These are phyloP conservation scores for Eriosoma lanigerum DNA, from an alignment of 1,140 invertebrate species.

Conservation along the genomic window DNA sequence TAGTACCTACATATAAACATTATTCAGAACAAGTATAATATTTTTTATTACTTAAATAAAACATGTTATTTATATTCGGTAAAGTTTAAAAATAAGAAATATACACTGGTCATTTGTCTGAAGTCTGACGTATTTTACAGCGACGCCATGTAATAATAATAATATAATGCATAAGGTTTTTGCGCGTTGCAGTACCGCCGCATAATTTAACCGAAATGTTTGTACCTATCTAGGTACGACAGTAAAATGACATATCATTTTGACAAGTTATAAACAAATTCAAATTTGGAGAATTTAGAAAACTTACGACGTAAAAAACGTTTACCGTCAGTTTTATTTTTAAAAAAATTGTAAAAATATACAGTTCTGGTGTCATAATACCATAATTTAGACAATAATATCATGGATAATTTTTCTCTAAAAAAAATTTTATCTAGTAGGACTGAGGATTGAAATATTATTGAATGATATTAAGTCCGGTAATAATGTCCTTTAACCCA, in stretches of 20 bases:
- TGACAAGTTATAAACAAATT: no score
- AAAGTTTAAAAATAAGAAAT: background rate
- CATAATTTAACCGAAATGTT: constrained; percentile 1
- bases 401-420: no score
- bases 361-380: no score
- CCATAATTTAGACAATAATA: no score
- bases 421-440: no score
- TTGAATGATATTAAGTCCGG: no score
- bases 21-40: background rate
- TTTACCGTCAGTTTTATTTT: no score
- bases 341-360: no score
- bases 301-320: no score
- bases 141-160: background rate
- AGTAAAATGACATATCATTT: background rate
- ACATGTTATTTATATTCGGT: background rate
- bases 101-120: background rate
- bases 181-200: background rate
- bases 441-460: no score
- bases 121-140: background rate
- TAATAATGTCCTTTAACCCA: no score
- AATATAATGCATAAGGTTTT: background rate
- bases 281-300: no score
- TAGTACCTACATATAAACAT: background rate
- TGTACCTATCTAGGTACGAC: background rate
- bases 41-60: background rate